Conservation (phyloP, 2,888 invertebrate species). For the Ichneumoninae sp. region DNA sequence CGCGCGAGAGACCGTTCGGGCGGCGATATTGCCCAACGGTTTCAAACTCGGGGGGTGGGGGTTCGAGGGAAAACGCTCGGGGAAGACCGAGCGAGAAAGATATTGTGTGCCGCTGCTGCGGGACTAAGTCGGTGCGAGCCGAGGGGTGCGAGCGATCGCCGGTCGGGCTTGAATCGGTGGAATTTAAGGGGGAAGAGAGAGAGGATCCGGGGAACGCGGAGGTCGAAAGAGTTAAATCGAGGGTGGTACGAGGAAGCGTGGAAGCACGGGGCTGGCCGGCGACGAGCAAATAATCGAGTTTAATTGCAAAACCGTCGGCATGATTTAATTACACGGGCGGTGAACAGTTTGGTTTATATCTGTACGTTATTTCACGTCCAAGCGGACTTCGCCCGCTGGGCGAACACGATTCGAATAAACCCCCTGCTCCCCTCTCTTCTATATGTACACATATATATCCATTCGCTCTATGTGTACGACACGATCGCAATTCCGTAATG, state of each 20-base stretch:
- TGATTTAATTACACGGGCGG: constrained; percentile 84
- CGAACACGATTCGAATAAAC: constrained; percentile 22
- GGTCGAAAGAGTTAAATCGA: constrained; percentile 82
- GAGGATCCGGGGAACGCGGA: constrained; percentile 58
- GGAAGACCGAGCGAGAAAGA: constrained; percentile 74
- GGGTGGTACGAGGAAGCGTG: constrained; percentile 70
- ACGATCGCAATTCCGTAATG: constrained; percentile 33
- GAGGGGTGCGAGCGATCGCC: constrained; percentile 54
- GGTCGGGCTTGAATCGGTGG: constrained; percentile 66
- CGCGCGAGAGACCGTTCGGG: constrained; percentile 71
- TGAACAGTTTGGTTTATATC: constrained; percentile 69
- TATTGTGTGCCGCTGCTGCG: constrained; percentile 68
- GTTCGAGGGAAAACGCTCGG: constrained; percentile 51
- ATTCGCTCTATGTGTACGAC: constrained; percentile 27
- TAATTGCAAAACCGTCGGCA: constrained; percentile 85
- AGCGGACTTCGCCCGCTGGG: constrained; percentile 16
- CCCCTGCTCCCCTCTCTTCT: not conserved
- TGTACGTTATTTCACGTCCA: constrained; percentile 60
- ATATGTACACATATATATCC: constrained; percentile 6
- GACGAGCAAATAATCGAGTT: constrained; percentile 85
- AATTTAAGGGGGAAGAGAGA: constrained; percentile 56
- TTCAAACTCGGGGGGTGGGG: not conserved
- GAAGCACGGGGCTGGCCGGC: constrained; percentile 73
- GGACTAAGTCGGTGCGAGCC: constrained; percentile 51
- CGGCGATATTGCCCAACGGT: constrained; percentile 74